Evolutionary conservation across 2,888 invertebrate genomes (phyloP), one percentile per base, ranked within the genome.

Genomic region (Trilocha varians): DNA sequence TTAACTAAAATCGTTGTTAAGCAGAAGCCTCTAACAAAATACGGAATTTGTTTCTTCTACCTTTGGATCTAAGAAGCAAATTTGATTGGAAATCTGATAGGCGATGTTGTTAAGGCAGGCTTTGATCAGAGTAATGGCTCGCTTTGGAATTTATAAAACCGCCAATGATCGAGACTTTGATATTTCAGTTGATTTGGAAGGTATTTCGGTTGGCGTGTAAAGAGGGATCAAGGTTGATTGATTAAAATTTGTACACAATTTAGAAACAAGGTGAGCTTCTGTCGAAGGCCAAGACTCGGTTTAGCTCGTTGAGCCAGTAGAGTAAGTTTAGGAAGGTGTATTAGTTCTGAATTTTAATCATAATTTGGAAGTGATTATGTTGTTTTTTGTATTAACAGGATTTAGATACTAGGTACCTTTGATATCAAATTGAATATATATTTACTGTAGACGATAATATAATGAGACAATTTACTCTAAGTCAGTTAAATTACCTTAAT

Each of bases 71-170:
- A 9, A 25, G 25, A 9, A 9, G 0, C 3, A 25, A 25, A 25
- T 25, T 25, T 25, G 25, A 34, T 16, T 16, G 33, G 17, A 13
- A 14, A n/a, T 5, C 14, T 39, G 18, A 34, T 13, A 3, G 4
- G 18, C 13, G 11, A 25, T 25, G 25, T 15, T 41, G 43, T 42
- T 43, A 41, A 45, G 41, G 43, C 45, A 18, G 41, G 43, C 8
- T 49, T 52, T 58, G 52, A 52, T 58, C 35, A 50, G 42, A 47
- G 45, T 52, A 52, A 57, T 55, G 46, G 42, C 37, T 36, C 36
- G 35, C 32, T 9, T 13, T 13, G 36, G 46, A 46, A 50, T 46
- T 55, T 48, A 55, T 55, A 48, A 46, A 46, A 46, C 36, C 44
- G 45, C 43, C n/a, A 13, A 6, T 46, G 46, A 57, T 47, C 48